phyloP scores from a whole-genome alignment of 2,888 invertebrate genomes.

The Scrobipalpa costella region DNA sequence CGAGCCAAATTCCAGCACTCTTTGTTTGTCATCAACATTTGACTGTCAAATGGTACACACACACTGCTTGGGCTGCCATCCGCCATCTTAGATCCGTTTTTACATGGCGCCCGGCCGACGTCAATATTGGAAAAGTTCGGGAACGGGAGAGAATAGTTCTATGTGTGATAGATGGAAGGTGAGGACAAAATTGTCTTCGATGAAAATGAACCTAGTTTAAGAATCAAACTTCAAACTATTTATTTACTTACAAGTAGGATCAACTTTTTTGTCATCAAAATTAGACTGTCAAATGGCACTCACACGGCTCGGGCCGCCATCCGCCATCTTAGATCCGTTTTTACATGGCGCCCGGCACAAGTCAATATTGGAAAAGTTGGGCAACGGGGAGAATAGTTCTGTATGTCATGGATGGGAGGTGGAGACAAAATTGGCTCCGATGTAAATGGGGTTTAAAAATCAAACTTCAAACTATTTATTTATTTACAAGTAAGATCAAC shows the following conservation, averaged over 20 bases:
- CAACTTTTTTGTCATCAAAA: slow-evolving; percentile 43
- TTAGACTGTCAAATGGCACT: slow-evolving; percentile 68
- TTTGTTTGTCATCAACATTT: slow-evolving; percentile 48
- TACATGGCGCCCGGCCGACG: slow-evolving; percentile 44
- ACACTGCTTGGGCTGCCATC: slow-evolving; percentile 54
- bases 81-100: slow-evolving; percentile 51
- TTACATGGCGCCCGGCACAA: slow-evolving; percentile 44
- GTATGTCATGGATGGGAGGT: neutral
- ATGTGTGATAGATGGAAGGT: neutral
- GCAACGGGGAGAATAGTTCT: slow-evolving; percentile 21
- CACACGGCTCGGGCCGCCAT: slow-evolving; percentile 55
- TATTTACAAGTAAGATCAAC: no score
- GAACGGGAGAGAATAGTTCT: slow-evolving; percentile 19
- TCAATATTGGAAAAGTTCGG: slow-evolving; percentile 72
- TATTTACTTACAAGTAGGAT: no score
- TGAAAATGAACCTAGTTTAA: no score
- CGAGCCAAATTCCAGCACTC: neutral
- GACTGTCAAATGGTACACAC: slow-evolving; percentile 66
- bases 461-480: no score
- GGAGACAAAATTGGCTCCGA: slow-evolving; percentile 19
- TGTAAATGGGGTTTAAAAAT: no score
- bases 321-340: slow-evolving; percentile 50
- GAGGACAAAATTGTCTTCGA: slow-evolving; percentile 18
- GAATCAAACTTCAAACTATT: no score
- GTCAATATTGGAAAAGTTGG: slow-evolving; percentile 72